Base-by-base conservation (phyloP, 1,140 invertebrate species). In the Hesperophylax magnus region DNA sequence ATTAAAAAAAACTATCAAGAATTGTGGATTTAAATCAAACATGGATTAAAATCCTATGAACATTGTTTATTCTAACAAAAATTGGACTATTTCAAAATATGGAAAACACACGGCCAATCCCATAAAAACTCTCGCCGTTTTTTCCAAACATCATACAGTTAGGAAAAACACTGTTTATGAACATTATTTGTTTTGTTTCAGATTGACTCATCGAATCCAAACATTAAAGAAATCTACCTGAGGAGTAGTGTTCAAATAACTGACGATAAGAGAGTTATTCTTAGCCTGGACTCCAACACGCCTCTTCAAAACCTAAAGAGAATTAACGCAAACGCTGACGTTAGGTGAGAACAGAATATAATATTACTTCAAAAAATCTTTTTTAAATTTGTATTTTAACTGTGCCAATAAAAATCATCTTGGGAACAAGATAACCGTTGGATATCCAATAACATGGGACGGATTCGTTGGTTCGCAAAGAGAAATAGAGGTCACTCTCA, bases 231-330 rank as follows among this genome's bases (percentile, higher is more conserved):
- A 72, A 87, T 90, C 22, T 89, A 85, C 82, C 85, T 90, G 63
- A 90, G 89, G 77, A 85, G 87, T 0, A 87, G 87, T 52, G 85
- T 89, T n/a, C 87, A 89, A 27, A 65, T 86, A 5, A 86, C 87
- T 47, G 85, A 86, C 0, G 86, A 85, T 3, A 79, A 87, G 7
- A 78, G 87, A 7, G 86, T 87, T n/a, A 85, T 86, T 18, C 78
- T 89, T 9, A 86, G 81, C 65, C 82, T 89, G 0, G 86, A 88
- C 39, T 88, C 89, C 0, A 85, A 85, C 31, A 88, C 88, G 6
- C 89, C 89, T 0, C 58, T 90, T 2, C 78, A 88, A 65, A 85
- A 85, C 20, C 78, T 90, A 0, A 85, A 84, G 9, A 86, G 83
- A 53, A 20, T 90, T 0, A 88, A 87, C 24, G 88, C 84, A 39